Conservation (phyloP, 2,113 vertebrate species). For the Sylvietta virens region DNA sequence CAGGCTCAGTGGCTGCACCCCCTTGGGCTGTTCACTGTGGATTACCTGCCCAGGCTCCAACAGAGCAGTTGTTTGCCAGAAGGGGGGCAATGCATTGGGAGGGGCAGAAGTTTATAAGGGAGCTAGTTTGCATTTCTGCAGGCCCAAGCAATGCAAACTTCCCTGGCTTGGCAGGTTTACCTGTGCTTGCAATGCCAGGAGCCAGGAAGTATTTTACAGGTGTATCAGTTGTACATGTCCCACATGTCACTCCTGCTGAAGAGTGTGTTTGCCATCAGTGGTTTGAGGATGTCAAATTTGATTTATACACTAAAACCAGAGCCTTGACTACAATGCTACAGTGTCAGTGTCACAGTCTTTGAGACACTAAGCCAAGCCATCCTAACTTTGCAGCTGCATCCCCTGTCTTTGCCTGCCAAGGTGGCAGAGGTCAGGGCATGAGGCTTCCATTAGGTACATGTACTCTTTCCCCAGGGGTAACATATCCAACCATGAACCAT, state of each 20-base stretch:
- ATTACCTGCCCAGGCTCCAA: no score
- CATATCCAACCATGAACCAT: neutral
- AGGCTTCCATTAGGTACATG: accelerated
- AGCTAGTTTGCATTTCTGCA: neutral
- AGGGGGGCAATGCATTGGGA: neutral
- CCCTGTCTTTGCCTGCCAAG: accelerated
- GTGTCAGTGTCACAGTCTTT: neutral
- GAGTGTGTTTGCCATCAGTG: accelerated
- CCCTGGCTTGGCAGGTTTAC: neutral
- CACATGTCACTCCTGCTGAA: neutral
- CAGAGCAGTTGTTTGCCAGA: neutral
- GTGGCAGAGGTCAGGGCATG: neutral
- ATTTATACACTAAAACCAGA: neutral
- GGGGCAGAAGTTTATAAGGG: neutral
- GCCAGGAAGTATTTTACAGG: neutral
- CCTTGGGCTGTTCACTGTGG: neutral
- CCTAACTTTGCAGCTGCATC: neutral
- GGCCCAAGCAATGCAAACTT: neutral
- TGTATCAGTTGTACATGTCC: neutral
- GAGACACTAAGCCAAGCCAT: neutral
- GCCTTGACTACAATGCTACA: accelerated
- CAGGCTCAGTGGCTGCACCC: neutral
- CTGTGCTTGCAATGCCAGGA: neutral
- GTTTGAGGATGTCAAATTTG: neutral
- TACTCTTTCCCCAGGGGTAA: no score